phyloP scores from a whole-genome alignment of 1,140 invertebrate species.

The Conus betulinus region DNA sequence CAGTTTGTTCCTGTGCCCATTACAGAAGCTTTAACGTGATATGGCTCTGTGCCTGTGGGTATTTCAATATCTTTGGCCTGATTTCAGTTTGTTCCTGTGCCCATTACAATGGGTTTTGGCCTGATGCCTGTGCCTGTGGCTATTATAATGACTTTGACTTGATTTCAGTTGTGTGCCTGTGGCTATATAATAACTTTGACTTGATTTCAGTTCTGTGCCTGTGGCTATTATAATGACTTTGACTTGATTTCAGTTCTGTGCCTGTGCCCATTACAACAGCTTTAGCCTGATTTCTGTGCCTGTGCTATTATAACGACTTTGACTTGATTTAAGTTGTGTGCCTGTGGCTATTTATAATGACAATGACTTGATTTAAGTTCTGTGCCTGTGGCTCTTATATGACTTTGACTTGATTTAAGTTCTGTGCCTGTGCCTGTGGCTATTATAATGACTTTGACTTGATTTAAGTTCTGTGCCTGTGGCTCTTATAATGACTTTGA shows the following conservation, averaged over 20 bases:
- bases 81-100: neutral
- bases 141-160: neutral
- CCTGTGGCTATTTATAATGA: no score
- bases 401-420: neutral
- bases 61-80: neutral
- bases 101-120: neutral
- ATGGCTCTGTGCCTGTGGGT: neutral
- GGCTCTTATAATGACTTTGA: no score
- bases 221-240: no score
- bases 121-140: neutral
- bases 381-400: no score
- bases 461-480: neutral
- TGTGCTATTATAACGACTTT: neutral
- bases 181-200: neutral
- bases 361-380: no score
- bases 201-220: conserved; percentile 3
- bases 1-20: neutral
- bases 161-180: conserved; percentile 9
- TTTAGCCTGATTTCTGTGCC: neutral
- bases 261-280: neutral
- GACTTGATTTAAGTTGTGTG: conserved; percentile 3
- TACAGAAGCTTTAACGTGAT: neutral
- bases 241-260: no score
- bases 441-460: neutral
- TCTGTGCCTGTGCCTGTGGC: neutral